Evolutionary conservation across 1,140 invertebrate species (phyloP).

Genomic region (Dendroctonus valens): DNA sequence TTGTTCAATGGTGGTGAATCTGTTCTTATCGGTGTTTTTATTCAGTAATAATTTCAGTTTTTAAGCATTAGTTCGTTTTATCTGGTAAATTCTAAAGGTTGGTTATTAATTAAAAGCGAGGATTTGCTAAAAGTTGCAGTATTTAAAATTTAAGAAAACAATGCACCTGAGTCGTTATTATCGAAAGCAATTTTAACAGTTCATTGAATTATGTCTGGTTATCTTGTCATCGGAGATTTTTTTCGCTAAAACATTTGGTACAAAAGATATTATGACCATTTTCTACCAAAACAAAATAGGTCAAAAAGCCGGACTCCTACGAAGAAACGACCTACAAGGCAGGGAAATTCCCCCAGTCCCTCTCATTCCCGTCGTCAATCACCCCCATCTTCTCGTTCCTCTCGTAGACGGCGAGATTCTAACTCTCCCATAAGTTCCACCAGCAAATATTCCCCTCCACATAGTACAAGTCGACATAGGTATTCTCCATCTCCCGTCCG

Average conservation of each 20-base stretch:
- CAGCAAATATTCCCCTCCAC: slow-evolving; percentile 45
- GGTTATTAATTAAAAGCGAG: no score
- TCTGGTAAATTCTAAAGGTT: no score
- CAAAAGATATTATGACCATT: slow-evolving; percentile 22
- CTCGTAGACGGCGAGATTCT: slow-evolving; percentile 44
- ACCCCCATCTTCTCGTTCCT: slow-evolving; percentile 42
- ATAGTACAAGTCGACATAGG: slow-evolving; percentile 34
- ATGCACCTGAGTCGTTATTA: no score
- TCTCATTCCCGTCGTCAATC: slow-evolving; percentile 45
- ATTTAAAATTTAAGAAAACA: no score
- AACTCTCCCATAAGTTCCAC: slow-evolving; percentile 44
- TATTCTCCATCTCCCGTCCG: slow-evolving; percentile 38
- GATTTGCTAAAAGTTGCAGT: no score
- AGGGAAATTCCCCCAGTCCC: slow-evolving; percentile 44
- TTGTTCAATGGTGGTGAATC: no score
- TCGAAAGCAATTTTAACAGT: no score
- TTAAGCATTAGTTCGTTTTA: no score
- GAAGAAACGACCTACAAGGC: slow-evolving; percentile 43
- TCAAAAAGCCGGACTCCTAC: slow-evolving; percentile 49
- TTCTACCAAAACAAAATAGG: slow-evolving; percentile 41
- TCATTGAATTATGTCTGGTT: not conserved
- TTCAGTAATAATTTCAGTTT: no score
- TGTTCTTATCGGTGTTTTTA: no score
- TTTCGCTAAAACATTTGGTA: not conserved
- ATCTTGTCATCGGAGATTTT: not conserved